Percentiles rank a stretch among this genome's conserved stretches.
Evolutionary conservation across 92 coral and sea anemone species (phyloP).

Genomic region (Paramuricea clavata): DNA sequence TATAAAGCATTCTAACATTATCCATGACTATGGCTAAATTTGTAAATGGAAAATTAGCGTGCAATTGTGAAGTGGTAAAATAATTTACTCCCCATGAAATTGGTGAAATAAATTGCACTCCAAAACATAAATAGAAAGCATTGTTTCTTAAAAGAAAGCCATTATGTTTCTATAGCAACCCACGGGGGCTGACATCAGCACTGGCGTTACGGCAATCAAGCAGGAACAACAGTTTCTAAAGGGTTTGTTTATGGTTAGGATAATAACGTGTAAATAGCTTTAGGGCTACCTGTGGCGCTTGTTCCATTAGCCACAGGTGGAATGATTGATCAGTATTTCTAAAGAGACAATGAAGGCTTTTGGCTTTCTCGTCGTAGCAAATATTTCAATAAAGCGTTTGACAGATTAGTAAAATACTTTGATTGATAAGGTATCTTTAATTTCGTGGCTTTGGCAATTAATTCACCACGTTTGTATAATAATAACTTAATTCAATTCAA

Average conservation of each 20-base stretch:
- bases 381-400: conserved; percentile 27
- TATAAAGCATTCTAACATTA: neutral
- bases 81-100: conserved; percentile 23
- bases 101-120: conserved; percentile 7
- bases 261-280: conserved; percentile 35
- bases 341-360: neutral
- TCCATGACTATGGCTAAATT: neutral
- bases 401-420: conserved; percentile 17
- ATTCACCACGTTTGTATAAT: conserved; percentile 9
- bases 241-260: conserved; percentile 13
- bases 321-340: conserved; percentile 18
- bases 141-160: conserved; percentile 9
- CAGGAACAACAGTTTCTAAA: conserved; percentile 22
- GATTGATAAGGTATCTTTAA: conserved; percentile 20
- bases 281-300: conserved; percentile 28
- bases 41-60: conserved; percentile 4
- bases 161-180: neutral
- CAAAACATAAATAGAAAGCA: conserved; percentile 11
- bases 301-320: conserved; percentile 21
- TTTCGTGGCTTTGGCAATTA: conserved; percentile 7
- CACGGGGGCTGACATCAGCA: conserved; percentile 20
- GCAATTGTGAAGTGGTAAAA: conserved; percentile 3
- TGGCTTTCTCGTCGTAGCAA: neutral
- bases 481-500: neutral
- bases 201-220: conserved; percentile 42